Conservation (phyloP, 2,888 invertebrate species). For the Oscheius sp. region DNA sequence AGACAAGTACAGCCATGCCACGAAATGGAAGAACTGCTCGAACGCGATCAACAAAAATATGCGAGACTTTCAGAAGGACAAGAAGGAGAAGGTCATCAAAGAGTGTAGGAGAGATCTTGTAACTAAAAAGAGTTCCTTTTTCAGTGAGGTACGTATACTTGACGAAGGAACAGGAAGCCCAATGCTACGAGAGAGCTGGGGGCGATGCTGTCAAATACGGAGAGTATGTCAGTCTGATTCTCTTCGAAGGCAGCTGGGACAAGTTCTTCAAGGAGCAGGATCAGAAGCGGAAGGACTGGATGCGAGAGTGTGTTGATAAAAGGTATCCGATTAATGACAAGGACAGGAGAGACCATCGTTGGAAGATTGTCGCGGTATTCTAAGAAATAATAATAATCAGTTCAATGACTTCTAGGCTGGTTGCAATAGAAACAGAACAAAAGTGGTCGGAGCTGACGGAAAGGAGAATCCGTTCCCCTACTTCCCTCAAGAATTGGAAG, state of each 20-base stretch:
- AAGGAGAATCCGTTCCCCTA: slow-evolving; percentile 53
- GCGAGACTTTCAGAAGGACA: slow-evolving; percentile 43
- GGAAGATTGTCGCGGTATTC: slow-evolving; percentile 46
- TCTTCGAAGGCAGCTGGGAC: slow-evolving; percentile 49
- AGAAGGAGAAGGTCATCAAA: slow-evolving; percentile 17
- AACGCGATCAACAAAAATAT: slow-evolving; percentile 61
- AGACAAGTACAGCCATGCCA: slow-evolving; percentile 52
- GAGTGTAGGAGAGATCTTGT: background rate
- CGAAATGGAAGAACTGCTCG: slow-evolving; percentile 64
- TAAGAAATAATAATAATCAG: background rate
- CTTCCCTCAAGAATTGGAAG: slow-evolving; percentile 51
- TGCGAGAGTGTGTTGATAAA: slow-evolving; percentile 55
- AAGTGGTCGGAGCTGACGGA: slow-evolving; percentile 49
- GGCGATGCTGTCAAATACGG: slow-evolving; percentile 59
- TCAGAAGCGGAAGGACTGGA: slow-evolving; percentile 57
- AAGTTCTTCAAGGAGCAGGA: slow-evolving; percentile 62
- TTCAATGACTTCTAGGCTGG: slow-evolving; percentile 45
- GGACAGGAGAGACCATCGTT: slow-evolving; percentile 52
- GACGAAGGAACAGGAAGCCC: slow-evolving; percentile 47
- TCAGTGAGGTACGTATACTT: slow-evolving; percentile 50
- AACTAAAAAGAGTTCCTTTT: background rate
- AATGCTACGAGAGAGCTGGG: slow-evolving; percentile 47
- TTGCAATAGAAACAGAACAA: slow-evolving; percentile 58
- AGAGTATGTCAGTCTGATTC: slow-evolving; percentile 54
- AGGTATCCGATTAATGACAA: slow-evolving; percentile 56